Conservation (phyloP, 2,888 invertebrate genomes). For the Oegoconia quadripuncta region DNA sequence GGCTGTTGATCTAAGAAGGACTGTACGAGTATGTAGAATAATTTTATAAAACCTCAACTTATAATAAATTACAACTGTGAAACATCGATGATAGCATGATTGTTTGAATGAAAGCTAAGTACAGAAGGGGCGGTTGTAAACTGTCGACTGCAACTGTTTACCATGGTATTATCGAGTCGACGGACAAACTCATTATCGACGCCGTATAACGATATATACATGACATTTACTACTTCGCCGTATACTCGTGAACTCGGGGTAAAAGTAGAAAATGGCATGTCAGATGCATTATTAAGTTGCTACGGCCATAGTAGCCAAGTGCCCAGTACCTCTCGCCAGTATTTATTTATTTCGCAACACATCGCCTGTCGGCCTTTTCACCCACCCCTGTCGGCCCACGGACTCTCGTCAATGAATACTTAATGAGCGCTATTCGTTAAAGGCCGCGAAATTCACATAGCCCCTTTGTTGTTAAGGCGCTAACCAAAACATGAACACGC, state of each 20-base stretch:
- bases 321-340: conserved; percentile 75
- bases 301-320: conserved; percentile 63
- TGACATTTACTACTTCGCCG: conserved; percentile 32
- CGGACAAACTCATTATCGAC: conserved; percentile 54
- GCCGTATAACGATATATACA: conserved; percentile 56
- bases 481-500: conserved; percentile 65
- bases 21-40: no score
- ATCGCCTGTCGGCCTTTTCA: conserved; percentile 68
- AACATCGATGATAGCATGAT: conserved; percentile 33
- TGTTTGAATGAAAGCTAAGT: conserved; percentile 37
- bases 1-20: no score
- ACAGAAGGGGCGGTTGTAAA: conserved; percentile 55
- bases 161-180: conserved; percentile 70
- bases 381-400: conserved; percentile 58
- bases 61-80: no score
- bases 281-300: conserved; percentile 65
- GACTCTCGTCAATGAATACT: conserved; percentile 66
- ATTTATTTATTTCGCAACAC: conserved; percentile 78
- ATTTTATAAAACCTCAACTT: no score
- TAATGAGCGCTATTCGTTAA: conserved; percentile 67
- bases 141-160: conserved; percentile 69
- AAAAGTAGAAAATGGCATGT: conserved; percentile 29
- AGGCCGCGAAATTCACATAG: conserved; percentile 70
- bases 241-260: conserved; percentile 21
- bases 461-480: conserved; percentile 51